Conservation (phyloP, 2,797 vertebrate species). For the Margarornis squamiger region DNA sequence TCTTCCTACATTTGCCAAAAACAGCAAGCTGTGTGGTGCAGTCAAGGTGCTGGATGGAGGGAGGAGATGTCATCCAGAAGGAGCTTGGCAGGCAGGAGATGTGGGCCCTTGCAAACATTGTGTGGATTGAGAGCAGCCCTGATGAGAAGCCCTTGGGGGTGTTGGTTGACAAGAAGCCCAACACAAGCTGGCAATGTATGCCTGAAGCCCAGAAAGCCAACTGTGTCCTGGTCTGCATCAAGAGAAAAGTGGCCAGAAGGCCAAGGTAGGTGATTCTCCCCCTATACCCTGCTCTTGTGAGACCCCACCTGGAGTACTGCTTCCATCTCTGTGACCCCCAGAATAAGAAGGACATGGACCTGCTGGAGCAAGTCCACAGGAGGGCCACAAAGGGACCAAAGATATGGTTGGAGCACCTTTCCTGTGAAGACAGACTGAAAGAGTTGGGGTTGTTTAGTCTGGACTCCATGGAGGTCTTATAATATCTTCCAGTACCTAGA, state of each 20-base stretch:
- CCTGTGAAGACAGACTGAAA: background rate
- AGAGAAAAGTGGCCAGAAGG: background rate
- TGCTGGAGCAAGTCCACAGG: background rate
- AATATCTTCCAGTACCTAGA: background rate
- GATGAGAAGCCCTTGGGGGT: background rate
- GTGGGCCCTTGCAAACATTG: background rate
- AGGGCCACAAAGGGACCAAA: background rate
- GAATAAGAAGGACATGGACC: background rate
- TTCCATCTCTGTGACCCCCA: background rate
- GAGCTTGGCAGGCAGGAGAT: background rate
- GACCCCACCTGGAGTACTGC: background rate
- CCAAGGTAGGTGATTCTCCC: background rate
- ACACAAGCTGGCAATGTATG: background rate
- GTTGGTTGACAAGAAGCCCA: background rate
- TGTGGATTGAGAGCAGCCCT: background rate
- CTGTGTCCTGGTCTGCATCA: background rate
- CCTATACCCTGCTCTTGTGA: background rate
- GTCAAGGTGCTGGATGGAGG: accelerated
- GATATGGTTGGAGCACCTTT: background rate
- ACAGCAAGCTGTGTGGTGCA: background rate
- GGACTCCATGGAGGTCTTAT: background rate
- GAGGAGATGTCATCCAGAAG: background rate
- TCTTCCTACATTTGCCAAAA: too few relatives aligned
- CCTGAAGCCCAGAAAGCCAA: background rate
- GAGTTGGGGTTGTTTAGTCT: background rate